Evolutionary conservation across 2,888 invertebrate genomes (phyloP), one percentile per base, ranked within the genome.

Genomic region (Lasioglossum pauxillum): DNA sequence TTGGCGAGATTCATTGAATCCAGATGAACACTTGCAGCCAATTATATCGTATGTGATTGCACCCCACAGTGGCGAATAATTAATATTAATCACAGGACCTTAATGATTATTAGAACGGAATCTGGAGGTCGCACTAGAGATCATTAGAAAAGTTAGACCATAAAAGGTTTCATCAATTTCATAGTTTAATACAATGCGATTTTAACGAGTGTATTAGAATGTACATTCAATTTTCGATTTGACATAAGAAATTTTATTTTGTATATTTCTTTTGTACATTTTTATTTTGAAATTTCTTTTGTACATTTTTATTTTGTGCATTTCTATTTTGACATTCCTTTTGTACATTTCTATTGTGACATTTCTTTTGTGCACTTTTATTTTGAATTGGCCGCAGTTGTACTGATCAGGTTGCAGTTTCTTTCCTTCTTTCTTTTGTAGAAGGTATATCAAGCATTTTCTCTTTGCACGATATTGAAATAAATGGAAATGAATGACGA

Each of bases 1-100:
- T 90, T 91, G 86, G 85, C 83, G 79, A 87, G 75, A 69, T 78
- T 83, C 78, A 85, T 84, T 84, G 86, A 88, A 82, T 83, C 84
- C 78, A 67, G 16, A 27, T 8, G 67, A 67, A 67, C 67, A 35
- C 35, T 67, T 35, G 67, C 8, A 19, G 19, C 67, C 67, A 35
- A 67, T 35, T 69, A 38, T 8, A 31, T 53, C 44, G 71, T 41
- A 12, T 64, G 53, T 67, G 67, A 73, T 73, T 57, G 16, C 46
- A 69, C 49, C 60, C 80, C 60, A 19, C 38, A 23, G 10, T 35
- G 38, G 8, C 8, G 35, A 69, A 38, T 38, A 38, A 23, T 38
- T 69, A 38, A 35, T 19, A 23, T 4, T 23, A 23, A 69, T 69
- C 35, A 35, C 1, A 10, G 23, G 10, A 23, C 19, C 38, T 35